Evolutionary conservation across 2,113 vertebrate genomes (phyloP).

Genomic region (Cricetomys ansorgei): DNA sequence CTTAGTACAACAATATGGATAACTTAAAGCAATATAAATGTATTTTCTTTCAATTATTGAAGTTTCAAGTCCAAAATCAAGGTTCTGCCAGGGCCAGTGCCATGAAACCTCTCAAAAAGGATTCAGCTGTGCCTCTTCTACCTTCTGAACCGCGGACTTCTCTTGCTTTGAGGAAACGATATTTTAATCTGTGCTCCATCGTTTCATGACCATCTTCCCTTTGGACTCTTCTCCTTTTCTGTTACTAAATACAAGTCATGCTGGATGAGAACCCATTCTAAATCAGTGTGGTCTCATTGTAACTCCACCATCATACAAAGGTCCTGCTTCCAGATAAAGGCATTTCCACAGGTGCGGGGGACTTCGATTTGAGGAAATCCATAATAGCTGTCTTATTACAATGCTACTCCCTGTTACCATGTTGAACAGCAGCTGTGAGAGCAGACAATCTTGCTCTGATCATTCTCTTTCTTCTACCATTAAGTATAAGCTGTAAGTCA

Average conservation of each 20-base stretch:
- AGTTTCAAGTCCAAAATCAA: background rate
- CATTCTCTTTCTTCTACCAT: background rate
- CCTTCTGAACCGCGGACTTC: background rate
- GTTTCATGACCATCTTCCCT: background rate
- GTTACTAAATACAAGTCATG: too few species aligned
- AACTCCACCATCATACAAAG: background rate
- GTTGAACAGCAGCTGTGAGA: background rate
- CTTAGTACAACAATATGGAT: background rate
- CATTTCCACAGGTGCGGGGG: background rate
- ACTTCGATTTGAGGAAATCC: background rate
- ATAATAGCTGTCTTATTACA: background rate
- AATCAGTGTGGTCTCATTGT: background rate
- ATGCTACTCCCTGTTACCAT: background rate
- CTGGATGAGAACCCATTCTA: too few species aligned
- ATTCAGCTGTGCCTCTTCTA: background rate
- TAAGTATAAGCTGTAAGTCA: background rate
- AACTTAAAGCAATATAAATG: background rate
- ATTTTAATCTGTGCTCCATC: background rate
- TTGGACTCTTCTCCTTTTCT: background rate
- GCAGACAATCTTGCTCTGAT: background rate
- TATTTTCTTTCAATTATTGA: background rate
- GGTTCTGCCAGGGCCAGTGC: background rate
- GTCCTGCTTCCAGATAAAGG: background rate
- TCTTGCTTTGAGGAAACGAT: background rate
- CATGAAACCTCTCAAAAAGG: background rate